Base-by-base conservation (phyloP, 2,797 vertebrate genomes). In the Cercopithecus mitis region DNA sequence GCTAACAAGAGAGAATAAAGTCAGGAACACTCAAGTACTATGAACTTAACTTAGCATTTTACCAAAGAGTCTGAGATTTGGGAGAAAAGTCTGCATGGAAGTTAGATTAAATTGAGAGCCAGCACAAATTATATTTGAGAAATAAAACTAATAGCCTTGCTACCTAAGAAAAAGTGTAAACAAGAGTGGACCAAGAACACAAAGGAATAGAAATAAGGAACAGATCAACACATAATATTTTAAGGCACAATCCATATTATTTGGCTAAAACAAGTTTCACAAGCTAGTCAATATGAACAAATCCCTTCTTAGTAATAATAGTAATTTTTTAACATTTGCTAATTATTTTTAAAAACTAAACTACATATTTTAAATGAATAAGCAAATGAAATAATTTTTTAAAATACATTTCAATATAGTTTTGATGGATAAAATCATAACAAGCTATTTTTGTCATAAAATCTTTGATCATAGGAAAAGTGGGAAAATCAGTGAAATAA, bases 31-130 rank as follows among this genome's bases (percentile, higher is more conserved):
- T 93, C 50, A 91, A 94, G 30, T 67, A 24, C 4, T 90, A 17
- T 73, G 24, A 96, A 82, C 72, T 94, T 94, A 94, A 52, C 88
- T 95, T 84, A 72, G 19, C 1, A 76, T 86, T 86, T 88, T 77
- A 64, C 1, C 13, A 67, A 24, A 79, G 4, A 84, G 4, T 75
- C 11, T 97, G 36, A 94, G 41, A 36, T 77, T 75, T 43, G 2
- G 12, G 12, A 2, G 52, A 76, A 93, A 93, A 4, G 8, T 1
- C 1, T 76, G 27, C 0, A 43, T 84, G 36, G 4, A 75, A 72
- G 3, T 77, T 52, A 95, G 19, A 33, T 3, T 93, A 9, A 87
- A 72, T 22, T 90, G 22, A 72, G 20, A 94, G 36, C 27, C 47
- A 94, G 19, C 12, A 30, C 55, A 91, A 64, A 85, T 13, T 25